Evolutionary conservation across 2,888 invertebrate species (phyloP).

Genomic region (Glyphotaelius pellucidus): DNA sequence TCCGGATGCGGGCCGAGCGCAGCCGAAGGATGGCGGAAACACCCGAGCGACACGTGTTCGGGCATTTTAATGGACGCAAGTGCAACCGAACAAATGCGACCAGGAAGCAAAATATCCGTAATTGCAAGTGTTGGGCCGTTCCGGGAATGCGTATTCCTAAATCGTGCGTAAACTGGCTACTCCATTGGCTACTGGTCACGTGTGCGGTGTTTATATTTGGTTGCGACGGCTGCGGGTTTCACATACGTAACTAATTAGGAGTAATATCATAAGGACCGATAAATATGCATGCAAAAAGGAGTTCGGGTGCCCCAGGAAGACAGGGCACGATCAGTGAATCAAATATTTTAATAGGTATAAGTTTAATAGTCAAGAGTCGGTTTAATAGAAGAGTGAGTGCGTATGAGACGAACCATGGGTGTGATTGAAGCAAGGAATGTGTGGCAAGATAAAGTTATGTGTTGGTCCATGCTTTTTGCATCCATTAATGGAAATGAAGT

Average conservation of each 20-base stretch:
- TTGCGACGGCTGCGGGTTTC: neutral
- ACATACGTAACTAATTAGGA: neutral
- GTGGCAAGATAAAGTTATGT: too few species aligned
- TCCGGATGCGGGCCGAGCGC: constrained; percentile 42
- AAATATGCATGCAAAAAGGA: neutral
- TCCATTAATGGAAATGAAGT: too few species aligned
- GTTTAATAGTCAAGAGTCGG: too few species aligned
- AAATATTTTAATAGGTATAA: too few species aligned
- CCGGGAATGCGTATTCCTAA: constrained; percentile 2
- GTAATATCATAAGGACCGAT: neutral
- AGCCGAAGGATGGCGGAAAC: constrained; percentile 3
- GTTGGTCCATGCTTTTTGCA: too few species aligned
- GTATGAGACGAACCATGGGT: too few species aligned
- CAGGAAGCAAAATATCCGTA: constrained; percentile 25
- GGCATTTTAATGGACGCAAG: neutral
- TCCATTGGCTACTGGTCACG: too few species aligned
- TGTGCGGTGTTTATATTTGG: neutral
- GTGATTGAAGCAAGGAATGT: too few species aligned
- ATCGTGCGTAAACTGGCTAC: neutral
- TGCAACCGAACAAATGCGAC: neutral
- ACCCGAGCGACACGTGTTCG: neutral
- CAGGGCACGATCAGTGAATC: neutral
- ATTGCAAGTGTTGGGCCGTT: neutral
- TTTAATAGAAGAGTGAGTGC: too few species aligned
- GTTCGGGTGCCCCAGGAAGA: neutral